These are phyloP conservation scores for Centropus unirufus DNA, from an alignment of 2,113 vertebrate genomes.

Conservation along the genomic window DNA sequence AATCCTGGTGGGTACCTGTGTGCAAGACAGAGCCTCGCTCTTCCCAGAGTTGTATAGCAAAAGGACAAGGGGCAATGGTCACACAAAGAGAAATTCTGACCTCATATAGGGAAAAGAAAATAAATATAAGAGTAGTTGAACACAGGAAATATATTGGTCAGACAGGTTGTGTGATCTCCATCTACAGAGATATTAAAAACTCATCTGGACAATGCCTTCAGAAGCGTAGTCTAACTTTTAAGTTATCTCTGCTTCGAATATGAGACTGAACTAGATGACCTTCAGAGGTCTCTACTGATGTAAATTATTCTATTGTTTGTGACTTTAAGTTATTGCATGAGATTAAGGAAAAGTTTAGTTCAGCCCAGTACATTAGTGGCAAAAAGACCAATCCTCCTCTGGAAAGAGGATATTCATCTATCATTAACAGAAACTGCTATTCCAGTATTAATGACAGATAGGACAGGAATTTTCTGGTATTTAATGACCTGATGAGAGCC, in stretches of 20 bases:
- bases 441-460: conserved; percentile 30
- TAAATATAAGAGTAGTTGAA: neutral
- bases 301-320: neutral
- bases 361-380: neutral
- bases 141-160: neutral
- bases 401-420: conserved; percentile 8
- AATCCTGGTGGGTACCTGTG: neutral
- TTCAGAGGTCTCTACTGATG: neutral
- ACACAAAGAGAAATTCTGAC: neutral
- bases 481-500: conserved; percentile 28
- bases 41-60: neutral
- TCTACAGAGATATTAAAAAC: neutral
- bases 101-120: neutral
- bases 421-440: conserved; percentile 44
- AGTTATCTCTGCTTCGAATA: neutral
- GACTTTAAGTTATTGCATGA: neutral
- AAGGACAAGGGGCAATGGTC: neutral
- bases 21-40: neutral
- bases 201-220: neutral
- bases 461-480: neutral
- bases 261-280: neutral
- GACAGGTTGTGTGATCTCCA: neutral
- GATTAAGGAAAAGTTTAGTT: conserved; percentile 12
- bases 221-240: neutral
- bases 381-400: conserved; percentile 11